Base-by-base conservation (phyloP, 2,113 vertebrate genomes). In the Tenebrosternarchus preto region DNA sequence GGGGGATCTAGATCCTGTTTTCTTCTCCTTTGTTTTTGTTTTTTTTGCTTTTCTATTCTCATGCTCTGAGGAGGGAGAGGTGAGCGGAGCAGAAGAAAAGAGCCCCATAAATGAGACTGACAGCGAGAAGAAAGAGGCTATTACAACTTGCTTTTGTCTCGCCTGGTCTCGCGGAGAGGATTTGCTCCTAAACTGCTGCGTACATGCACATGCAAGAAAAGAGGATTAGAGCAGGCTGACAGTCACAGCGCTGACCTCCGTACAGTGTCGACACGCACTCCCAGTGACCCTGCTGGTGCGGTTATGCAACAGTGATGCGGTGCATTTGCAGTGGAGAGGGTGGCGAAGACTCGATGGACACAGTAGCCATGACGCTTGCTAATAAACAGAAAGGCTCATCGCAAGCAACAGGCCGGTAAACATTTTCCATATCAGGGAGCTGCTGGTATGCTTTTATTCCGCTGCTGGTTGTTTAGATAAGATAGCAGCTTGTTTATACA, bases 61-160 rank as follows among this genome's bases (percentile, higher is more conserved):
- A 16, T 19, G 29, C 73, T 83, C 61, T 72, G 83, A 82, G 86
- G 78, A 25, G 74, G 66, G 12, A 59, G n/a, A 31, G 70, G 61
- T 60, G 55, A n/a, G 33, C 7, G 25, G 77, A 25, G n/a, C 24
- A 39, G 69, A 39, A 39, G 64, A 68, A 39, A 39, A 68, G 36
- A 53, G 86, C 85, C 76, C 86, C 80, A 72, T 87, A 90, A 88
- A 89, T 84, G 80, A 81, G 85, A 84, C 74, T 78, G 78, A 84
- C 76, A 59, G 75, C 16, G 50, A 36, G 68, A 82, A 85, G 85
- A 29, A 73, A 61, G 80, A 31, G 78, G 70, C 78, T 77, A 86
- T 84, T 74, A 76, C 73, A n/a, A 29, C 22, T 29, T 22, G 66
- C 79, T 77, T 82, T 59, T 31, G 74, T 77, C 55, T 77, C 63